Percentiles rank a stretch among this genome's conserved stretches.
Evolutionary conservation across 2,888 invertebrate genomes (phyloP).

Genomic region (Hyposoter dolosus): DNA sequence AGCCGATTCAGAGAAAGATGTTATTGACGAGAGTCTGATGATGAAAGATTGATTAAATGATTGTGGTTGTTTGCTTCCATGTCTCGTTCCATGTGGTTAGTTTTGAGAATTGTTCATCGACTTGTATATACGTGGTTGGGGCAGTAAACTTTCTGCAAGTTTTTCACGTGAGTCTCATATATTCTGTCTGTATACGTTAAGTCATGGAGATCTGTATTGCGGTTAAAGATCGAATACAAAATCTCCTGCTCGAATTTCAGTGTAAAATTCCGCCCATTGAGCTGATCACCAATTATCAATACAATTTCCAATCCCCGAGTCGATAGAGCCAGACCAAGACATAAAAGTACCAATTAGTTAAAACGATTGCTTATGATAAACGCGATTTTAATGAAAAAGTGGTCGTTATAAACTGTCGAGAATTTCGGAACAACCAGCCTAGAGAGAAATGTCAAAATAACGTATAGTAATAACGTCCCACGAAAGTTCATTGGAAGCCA

Average conservation of each 20-base stretch:
- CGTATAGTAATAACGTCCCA: not conserved
- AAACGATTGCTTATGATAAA: not conserved
- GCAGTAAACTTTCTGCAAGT: not conserved
- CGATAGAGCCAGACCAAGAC: not conserved
- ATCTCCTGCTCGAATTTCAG: not conserved
- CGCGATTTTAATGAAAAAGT: not conserved
- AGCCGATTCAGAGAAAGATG: not conserved
- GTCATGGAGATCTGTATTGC: slow-evolving; percentile 1
- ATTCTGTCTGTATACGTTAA: not conserved
- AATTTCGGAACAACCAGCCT: too few species aligned
- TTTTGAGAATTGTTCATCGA: not conserved
- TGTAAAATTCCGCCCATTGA: not conserved
- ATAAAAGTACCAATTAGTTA: not conserved
- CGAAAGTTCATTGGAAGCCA: not conserved
- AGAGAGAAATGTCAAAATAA: not conserved
- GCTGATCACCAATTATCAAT: not conserved
- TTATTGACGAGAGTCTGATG: not conserved
- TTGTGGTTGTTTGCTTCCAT: not conserved
- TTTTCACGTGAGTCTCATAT: not conserved
- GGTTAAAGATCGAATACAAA: not conserved
- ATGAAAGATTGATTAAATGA: not conserved
- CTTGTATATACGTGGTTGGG: not conserved
- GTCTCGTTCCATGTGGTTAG: not conserved
- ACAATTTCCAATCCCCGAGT: not conserved
- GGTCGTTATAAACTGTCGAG: not conserved